These are phyloP conservation scores for Cantharis rufa DNA, from an alignment of 2,888 invertebrate species.

Conservation along the genomic window DNA sequence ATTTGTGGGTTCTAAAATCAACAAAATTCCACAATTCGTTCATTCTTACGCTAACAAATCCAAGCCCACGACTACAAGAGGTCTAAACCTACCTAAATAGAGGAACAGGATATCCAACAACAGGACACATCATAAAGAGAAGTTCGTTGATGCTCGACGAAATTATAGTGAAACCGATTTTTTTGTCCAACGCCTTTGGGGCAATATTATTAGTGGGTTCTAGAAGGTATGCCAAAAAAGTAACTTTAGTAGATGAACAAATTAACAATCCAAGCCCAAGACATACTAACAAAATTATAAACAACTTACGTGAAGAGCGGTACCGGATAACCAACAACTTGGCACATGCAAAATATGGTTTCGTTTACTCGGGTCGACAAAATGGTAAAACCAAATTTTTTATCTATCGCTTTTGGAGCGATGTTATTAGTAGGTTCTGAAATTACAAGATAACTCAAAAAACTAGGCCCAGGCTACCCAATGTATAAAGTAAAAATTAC, in stretches of 20 bases:
- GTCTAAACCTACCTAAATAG: constrained; percentile 68
- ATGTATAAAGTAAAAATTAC: constrained; percentile 50
- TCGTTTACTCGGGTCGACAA: constrained; percentile 58
- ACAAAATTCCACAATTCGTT: not conserved
- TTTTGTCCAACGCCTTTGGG: constrained; percentile 58
- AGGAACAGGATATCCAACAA: constrained; percentile 72
- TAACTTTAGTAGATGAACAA: constrained; percentile 1
- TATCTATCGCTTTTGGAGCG: constrained; percentile 63
- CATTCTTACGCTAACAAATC: not conserved
- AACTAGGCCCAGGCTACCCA: not conserved
- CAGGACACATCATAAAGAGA: constrained; percentile 69
- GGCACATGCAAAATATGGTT: constrained; percentile 67
- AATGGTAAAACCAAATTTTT: constrained; percentile 61
- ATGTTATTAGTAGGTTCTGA: constrained; percentile 73
- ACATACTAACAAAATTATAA: constrained; percentile 24
- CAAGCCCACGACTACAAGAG: not conserved
- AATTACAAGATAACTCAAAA: constrained; percentile 35
- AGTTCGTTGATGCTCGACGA: constrained; percentile 44
- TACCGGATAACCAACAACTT: constrained; percentile 70
- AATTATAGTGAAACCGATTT: constrained; percentile 53
- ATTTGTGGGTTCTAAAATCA: constrained; percentile 69
- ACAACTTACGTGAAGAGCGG: constrained; percentile 69
- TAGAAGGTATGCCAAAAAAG: constrained; percentile 53
- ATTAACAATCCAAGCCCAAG: constrained; percentile 17
- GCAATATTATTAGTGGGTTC: constrained; percentile 70